Percentiles rank a stretch among this genome's conserved stretches.
Conservation (phyloP, 2,888 invertebrate species). For the Scaeva pyrastri region DNA sequence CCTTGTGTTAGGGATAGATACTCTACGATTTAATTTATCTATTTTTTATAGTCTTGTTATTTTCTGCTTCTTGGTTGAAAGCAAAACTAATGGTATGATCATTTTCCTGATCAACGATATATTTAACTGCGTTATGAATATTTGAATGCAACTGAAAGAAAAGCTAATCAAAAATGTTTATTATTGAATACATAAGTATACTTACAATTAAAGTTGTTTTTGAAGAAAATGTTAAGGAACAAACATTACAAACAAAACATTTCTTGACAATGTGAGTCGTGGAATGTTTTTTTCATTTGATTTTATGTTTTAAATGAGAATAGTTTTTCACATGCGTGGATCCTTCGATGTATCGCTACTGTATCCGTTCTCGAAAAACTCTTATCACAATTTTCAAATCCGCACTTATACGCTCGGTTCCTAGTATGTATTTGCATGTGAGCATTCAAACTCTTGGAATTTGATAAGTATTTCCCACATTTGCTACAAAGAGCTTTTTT, state of each 20-base stretch:
- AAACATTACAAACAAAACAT: slow-evolving; percentile 9
- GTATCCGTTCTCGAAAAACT: slow-evolving; percentile 43
- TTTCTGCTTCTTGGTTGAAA: background rate
- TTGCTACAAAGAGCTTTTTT: slow-evolving; percentile 71
- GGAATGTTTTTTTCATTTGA: slow-evolving; percentile 36
- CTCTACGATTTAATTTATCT: too few relatives aligned
- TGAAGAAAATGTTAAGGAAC: slow-evolving; percentile 17
- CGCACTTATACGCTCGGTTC: slow-evolving; percentile 14
- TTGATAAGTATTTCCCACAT: slow-evolving; percentile 77
- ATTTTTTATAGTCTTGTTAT: background rate
- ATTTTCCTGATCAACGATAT: background rate
- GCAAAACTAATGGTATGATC: background rate
- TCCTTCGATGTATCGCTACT: slow-evolving; percentile 76
- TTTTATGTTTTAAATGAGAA: slow-evolving; percentile 70
- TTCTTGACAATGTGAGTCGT: slow-evolving; percentile 34
- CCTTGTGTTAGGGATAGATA: too few relatives aligned
- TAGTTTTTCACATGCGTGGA: slow-evolving; percentile 76
- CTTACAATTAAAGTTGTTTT: slow-evolving; percentile 28
- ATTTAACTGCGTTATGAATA: background rate
- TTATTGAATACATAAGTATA: background rate
- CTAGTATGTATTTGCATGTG: slow-evolving; percentile 39
- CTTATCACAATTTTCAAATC: slow-evolving; percentile 45
- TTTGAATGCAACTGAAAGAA: slow-evolving; percentile 17
- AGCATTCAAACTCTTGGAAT: slow-evolving; percentile 41
- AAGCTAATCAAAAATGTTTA: background rate